These are phyloP conservation scores for Semaprochilodus insignis DNA, from an alignment of 2,797 vertebrate species.

Conservation along the genomic window DNA sequence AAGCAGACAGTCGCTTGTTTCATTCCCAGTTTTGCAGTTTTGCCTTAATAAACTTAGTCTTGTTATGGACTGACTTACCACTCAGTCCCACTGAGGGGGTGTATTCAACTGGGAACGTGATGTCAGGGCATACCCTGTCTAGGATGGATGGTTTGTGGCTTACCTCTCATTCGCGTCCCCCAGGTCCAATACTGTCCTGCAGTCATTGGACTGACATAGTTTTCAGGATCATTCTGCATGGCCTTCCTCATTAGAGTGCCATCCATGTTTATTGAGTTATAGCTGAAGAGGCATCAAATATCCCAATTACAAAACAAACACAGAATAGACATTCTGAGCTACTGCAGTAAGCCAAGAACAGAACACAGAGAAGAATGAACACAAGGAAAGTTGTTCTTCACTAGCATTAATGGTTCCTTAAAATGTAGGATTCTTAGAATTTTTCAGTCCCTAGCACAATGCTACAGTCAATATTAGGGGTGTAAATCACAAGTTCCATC, in stretches of 20 bases:
- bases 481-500: too few species aligned
- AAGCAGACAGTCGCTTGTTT: too few species aligned
- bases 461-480: not conserved
- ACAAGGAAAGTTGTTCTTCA: not conserved
- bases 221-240: slow-evolving; percentile 82
- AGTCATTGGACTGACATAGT: slow-evolving; percentile 83
- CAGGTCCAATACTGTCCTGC: slow-evolving; percentile 87
- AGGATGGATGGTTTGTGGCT: not conserved
- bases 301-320: not conserved
- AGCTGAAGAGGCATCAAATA: slow-evolving; percentile 66
- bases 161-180: slow-evolving; percentile 81
- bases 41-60: too few species aligned
- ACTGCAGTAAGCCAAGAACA: not conserved
- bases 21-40: too few species aligned
- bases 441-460: too few species aligned
- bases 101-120: too few species aligned
- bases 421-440: too few species aligned
- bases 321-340: not conserved
- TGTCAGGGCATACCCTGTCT: not conserved
- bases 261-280: slow-evolving; percentile 85
- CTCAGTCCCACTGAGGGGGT: too few species aligned
- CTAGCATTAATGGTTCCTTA: too few species aligned
- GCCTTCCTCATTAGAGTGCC: slow-evolving; percentile 80
- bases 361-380: not conserved
- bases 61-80: too few species aligned